phyloP scores from a whole-genome alignment of 1,140 invertebrate species.

The Drosophila sucinea region DNA sequence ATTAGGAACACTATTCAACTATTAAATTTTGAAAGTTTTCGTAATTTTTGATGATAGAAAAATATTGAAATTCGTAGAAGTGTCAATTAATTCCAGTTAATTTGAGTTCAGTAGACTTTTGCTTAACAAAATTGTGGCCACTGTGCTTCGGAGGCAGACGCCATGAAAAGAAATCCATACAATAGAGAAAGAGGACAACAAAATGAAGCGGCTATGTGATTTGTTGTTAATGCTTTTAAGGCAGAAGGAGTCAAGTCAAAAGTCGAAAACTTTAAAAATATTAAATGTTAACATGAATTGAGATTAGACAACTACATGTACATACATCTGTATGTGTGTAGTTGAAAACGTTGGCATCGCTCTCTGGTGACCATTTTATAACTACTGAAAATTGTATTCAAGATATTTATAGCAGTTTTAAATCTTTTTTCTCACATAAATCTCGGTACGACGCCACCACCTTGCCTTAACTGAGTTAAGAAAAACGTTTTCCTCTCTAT shows the following conservation, averaged over 20 bases:
- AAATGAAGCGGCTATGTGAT: constrained; percentile 30
- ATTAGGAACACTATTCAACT: too few relatives aligned
- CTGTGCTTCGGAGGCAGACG: background rate
- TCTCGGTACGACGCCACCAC: constrained; percentile 37
- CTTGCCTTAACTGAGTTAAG: constrained; percentile 22
- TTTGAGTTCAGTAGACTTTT: too few relatives aligned
- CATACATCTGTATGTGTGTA: too few relatives aligned
- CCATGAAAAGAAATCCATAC: constrained; percentile 18
- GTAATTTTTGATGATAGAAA: too few relatives aligned
- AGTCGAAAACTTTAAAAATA: constrained; percentile 24
- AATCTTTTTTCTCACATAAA: constrained; percentile 39
- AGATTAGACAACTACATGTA: background rate
- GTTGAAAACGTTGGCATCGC: too few relatives aligned
- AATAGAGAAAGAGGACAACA: constrained; percentile 18
- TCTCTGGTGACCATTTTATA: constrained; percentile 1
- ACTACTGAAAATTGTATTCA: background rate
- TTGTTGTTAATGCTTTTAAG: constrained; percentile 39
- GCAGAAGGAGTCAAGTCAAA: constrained; percentile 2
- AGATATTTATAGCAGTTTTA: constrained; percentile 7
- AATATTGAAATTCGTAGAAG: too few relatives aligned
- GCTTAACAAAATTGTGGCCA: background rate
- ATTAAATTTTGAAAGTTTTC: too few relatives aligned
- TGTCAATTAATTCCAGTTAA: too few relatives aligned
- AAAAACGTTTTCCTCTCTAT: constrained; percentile 25
- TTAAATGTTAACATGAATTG: constrained; percentile 8